Base-by-base conservation (phyloP, 2,888 invertebrate genomes). In the Deilephila porcellus region DNA sequence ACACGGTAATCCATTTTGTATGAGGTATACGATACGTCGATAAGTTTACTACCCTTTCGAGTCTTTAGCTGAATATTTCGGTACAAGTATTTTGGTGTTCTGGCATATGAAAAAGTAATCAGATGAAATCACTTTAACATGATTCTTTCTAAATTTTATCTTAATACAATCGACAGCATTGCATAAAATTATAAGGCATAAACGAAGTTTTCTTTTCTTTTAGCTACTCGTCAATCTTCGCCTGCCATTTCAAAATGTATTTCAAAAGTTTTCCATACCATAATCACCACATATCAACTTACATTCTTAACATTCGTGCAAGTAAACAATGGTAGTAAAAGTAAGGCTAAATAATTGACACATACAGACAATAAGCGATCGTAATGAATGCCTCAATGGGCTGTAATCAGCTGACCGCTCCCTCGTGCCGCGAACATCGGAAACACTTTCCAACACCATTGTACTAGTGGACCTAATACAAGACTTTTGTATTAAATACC, bases 271-370 rank as follows among this genome's bases (percentile, higher is more conserved):
- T 6, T n/a, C 19, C 3, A 56, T n/a, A 19, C 14, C 45, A 45
- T 14, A 11, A 45, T 45, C 45, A 56, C 17, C 4, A 17, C 14
- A 17, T 17, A 29, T 60, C 32, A 63, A 7, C 32, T 63, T 45
- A 45, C 45, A 19, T 19, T 25, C 17, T 3, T 7, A 34, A 37
- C 20, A 20, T 20, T 45, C 37, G 37, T 64, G 64, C 64, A 20
- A 64, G 4, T 45, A 45, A 67, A 52, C 67, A 67, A 67, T 67
- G 64, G 37, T 64, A 67, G 67, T 67, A 67, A 67, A 67, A 67
- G 67, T 67, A 25, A 67, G 17, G 17, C 52, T 19, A 29, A 52
- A 67, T 67, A 67, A 67, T 67, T 52, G 67, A 52, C 52, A 67
- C 67, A 20, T 52, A 52, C 67, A 63, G n/a, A 37, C 8, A 45